These are phyloP conservation scores for Saturnia pavonia DNA, from an alignment of 2,888 invertebrate genomes.

Conservation along the genomic window DNA sequence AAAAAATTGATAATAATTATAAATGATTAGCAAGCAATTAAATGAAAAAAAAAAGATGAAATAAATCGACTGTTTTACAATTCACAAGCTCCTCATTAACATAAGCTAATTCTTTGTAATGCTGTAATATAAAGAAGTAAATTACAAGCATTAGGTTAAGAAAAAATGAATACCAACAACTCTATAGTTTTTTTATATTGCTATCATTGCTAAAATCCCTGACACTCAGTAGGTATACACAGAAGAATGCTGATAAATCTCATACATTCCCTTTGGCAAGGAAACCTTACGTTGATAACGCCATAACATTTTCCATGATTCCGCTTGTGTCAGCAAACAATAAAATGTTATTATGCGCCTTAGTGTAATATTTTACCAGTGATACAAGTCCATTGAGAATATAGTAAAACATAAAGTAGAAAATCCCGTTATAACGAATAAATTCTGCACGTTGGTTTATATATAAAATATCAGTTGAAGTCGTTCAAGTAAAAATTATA, in stretches of 20 bases:
- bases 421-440: too few relatives aligned
- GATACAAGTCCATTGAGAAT: not conserved
- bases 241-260: not conserved
- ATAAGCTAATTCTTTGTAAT: too few relatives aligned
- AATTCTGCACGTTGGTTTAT: too few relatives aligned
- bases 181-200: not conserved
- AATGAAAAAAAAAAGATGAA: too few relatives aligned
- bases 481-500: too few relatives aligned
- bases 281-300: not conserved
- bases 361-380: not conserved
- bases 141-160: not conserved
- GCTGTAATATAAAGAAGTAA: too few relatives aligned
- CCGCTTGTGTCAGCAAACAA: not conserved
- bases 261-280: not conserved
- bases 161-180: not conserved
- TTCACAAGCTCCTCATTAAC: too few relatives aligned
- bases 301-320: not conserved
- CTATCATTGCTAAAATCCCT: not conserved
- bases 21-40: too few relatives aligned
- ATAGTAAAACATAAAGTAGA: not conserved
- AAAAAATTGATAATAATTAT: too few relatives aligned
- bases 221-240: not conserved
- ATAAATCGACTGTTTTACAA: too few relatives aligned
- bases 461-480: too few relatives aligned
- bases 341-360: not conserved